Conservation (phyloP, 2,888 invertebrate species). For the Ophonus ardosiacus region DNA sequence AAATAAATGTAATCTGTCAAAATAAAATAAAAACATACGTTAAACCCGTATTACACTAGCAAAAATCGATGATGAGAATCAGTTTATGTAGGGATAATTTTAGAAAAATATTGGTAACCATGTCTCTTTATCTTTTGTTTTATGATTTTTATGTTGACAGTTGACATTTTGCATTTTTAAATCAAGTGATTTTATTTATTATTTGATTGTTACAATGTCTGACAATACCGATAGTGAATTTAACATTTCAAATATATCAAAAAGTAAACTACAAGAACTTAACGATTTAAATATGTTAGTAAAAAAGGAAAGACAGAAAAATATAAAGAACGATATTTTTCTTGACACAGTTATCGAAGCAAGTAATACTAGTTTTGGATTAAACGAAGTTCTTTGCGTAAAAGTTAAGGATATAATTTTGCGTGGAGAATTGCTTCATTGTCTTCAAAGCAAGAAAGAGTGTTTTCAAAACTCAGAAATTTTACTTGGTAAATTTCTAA, state of each 20-base stretch:
- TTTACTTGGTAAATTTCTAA: slow-evolving; percentile 36
- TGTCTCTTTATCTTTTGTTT: not conserved
- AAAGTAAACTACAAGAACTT: slow-evolving; percentile 67
- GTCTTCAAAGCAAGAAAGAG: slow-evolving; percentile 31
- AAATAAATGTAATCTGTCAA: no score
- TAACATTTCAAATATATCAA: slow-evolving; percentile 21
- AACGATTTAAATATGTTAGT: slow-evolving; percentile 69
- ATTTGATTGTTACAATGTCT: slow-evolving; percentile 10
- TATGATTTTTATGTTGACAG: not conserved
- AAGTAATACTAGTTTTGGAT: slow-evolving; percentile 66
- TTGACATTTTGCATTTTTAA: not conserved
- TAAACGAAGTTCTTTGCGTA: slow-evolving; percentile 67
- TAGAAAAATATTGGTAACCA: not conserved
- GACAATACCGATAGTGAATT: not conserved
- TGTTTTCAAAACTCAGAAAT: slow-evolving; percentile 1
- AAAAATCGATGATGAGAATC: not conserved
- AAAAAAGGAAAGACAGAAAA: slow-evolving; percentile 69
- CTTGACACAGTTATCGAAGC: slow-evolving; percentile 69
- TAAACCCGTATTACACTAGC: no score
- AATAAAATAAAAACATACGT: no score
- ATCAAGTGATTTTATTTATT: not conserved
- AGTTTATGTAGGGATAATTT: not conserved
- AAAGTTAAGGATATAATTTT: slow-evolving; percentile 70
- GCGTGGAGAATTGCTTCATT: slow-evolving; percentile 49
- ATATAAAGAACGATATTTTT: slow-evolving; percentile 69